Evolutionary conservation across 1,140 invertebrate species (phyloP).

Genomic region (Lutraria rhynchaena): DNA sequence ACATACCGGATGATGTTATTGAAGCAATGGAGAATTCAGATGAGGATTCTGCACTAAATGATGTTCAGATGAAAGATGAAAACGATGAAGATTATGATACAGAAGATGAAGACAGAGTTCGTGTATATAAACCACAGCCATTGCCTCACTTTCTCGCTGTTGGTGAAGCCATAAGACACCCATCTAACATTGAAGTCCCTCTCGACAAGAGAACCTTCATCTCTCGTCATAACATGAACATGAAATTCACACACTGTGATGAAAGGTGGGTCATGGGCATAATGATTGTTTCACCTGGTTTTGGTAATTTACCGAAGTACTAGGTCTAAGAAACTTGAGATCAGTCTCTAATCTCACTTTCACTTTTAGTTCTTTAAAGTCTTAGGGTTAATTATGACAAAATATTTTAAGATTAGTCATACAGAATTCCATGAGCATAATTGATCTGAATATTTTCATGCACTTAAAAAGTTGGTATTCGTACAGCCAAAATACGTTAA

Average conservation of each 20-base stretch:
- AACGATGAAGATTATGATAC: slow-evolving; percentile 9
- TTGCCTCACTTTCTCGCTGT: slow-evolving; percentile 85
- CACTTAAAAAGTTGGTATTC: too few species aligned
- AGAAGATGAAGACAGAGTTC: slow-evolving; percentile 17
- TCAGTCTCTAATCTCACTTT: too few species aligned
- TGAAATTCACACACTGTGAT: slow-evolving; percentile 97
- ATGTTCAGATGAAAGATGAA: slow-evolving; percentile 12
- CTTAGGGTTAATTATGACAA: too few species aligned
- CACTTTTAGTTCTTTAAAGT: too few species aligned
- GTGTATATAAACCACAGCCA: not conserved
- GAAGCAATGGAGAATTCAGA: not conserved
- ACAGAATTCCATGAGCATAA: too few species aligned
- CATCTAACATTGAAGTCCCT: slow-evolving; percentile 95
- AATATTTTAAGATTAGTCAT: too few species aligned
- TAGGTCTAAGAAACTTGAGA: too few species aligned
- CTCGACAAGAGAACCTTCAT: slow-evolving; percentile 94
- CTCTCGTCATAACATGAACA: slow-evolving; percentile 94
- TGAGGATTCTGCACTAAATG: not conserved
- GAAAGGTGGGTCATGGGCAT: slow-evolving; percentile 96
- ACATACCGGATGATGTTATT: slow-evolving; percentile 13
- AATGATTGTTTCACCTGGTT: too few species aligned
- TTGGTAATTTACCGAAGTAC: too few species aligned
- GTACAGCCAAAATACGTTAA: too few species aligned
- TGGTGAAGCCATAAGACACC: slow-evolving; percentile 94
- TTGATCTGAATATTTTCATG: too few species aligned